Evolutionary conservation across 2,797 vertebrate species (phyloP).

Genomic region (Micrastur ruficollis): DNA sequence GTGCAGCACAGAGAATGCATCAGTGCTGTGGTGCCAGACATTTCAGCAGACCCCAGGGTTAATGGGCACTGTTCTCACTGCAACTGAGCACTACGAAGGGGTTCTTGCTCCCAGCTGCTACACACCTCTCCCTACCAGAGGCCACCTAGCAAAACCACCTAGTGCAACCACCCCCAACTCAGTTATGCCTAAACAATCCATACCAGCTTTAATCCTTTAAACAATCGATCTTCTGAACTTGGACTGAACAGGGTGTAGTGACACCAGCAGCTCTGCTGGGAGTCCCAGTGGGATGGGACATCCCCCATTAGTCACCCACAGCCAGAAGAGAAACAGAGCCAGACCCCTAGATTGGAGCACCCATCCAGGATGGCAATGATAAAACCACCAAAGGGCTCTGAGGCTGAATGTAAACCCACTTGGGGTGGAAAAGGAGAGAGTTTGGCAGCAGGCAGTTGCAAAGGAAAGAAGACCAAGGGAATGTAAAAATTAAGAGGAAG

Average conservation of each 20-base stretch:
- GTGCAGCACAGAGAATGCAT: not conserved
- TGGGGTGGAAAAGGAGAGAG: not conserved
- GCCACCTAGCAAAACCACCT: not conserved
- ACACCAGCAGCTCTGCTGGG: not conserved
- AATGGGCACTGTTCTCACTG: not conserved
- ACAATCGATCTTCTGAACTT: not conserved
- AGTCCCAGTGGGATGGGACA: not conserved
- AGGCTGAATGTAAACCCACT: not conserved
- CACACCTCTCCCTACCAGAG: not conserved
- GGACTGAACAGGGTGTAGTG: not conserved
- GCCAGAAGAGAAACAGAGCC: not conserved
- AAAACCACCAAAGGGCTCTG: not conserved
- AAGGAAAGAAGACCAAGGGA: not conserved
- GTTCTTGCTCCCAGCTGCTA: not conserved
- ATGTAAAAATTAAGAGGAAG: not conserved
- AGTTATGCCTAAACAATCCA: not conserved
- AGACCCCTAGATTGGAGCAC: not conserved
- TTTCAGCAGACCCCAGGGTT: not conserved
- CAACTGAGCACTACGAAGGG: not conserved
- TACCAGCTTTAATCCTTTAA: not conserved
- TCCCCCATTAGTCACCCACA: not conserved
- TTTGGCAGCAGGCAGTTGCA: not conserved
- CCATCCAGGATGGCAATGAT: not conserved
- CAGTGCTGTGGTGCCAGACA: not conserved
- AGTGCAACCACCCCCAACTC: not conserved